Conservation (phyloP, 2,888 invertebrate genomes). For the Dichetophora obliterata region DNA sequence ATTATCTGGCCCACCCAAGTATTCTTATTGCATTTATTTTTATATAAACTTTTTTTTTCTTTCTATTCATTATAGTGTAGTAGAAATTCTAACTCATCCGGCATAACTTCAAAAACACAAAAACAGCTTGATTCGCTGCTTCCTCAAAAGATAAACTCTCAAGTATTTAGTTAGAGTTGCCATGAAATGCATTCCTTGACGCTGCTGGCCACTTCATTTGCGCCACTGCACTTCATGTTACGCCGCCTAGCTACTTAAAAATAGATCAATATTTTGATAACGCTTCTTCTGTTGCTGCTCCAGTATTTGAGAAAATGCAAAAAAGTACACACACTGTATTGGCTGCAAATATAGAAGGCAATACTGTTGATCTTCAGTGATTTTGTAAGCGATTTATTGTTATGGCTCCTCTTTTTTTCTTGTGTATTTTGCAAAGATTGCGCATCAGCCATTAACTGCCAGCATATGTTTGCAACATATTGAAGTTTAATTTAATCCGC, state of each 20-base stretch:
- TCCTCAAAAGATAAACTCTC: slow-evolving; percentile 25
- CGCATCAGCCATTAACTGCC: background rate
- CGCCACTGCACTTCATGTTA: background rate
- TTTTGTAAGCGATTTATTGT: background rate
- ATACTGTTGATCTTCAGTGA: background rate
- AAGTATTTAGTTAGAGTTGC: slow-evolving; percentile 2
- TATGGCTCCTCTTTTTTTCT: background rate
- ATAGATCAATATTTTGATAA: slow-evolving; percentile 13
- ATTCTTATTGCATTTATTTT: background rate
- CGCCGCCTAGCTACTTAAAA: background rate
- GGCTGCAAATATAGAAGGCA: background rate
- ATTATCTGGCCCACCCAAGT: background rate
- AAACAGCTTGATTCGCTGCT: slow-evolving; percentile 1
- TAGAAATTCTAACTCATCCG: background rate
- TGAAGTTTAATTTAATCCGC: slow-evolving; percentile 9
- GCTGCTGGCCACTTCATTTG: slow-evolving; percentile 18
- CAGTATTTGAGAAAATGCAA: too few relatives aligned
- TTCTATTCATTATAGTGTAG: too few relatives aligned
- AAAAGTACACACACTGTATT: too few relatives aligned
- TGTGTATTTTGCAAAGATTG: background rate
- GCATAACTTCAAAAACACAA: background rate
- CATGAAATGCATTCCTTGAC: background rate
- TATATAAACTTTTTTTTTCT: background rate
- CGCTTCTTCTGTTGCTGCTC: too few relatives aligned
- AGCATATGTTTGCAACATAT: background rate